Evolutionary conservation across 2,888 invertebrate genomes (phyloP).

Genomic region (Drosophila percnosoma): DNA sequence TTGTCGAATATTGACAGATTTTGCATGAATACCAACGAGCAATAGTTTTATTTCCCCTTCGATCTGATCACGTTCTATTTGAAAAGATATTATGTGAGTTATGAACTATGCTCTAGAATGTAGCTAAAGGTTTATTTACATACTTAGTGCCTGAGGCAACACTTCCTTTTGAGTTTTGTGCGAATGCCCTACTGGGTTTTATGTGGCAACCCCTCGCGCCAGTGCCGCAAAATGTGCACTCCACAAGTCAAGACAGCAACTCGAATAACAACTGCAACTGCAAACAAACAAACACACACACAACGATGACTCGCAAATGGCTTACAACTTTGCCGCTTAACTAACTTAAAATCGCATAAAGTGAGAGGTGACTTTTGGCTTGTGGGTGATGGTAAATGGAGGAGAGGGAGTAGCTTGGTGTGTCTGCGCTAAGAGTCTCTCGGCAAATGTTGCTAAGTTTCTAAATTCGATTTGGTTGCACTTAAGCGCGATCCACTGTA

Average conservation of each 20-base stretch:
- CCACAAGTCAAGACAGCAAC: slow-evolving; percentile 60
- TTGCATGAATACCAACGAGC: slow-evolving; percentile 4
- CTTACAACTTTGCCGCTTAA: slow-evolving; percentile 72
- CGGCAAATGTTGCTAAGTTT: slow-evolving; percentile 60
- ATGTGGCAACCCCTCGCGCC: slow-evolving; percentile 37
- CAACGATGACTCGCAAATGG: slow-evolving; percentile 58
- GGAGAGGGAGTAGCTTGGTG: background rate
- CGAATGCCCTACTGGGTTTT: slow-evolving; percentile 4
- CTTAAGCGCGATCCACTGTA: slow-evolving; percentile 55
- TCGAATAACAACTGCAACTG: slow-evolving; percentile 36
- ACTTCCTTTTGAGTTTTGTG: slow-evolving; percentile 16
- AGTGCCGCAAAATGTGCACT: slow-evolving; percentile 57
- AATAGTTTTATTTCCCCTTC: background rate
- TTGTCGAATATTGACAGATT: background rate
- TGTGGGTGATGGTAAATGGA: background rate
- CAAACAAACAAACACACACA: slow-evolving; percentile 31
- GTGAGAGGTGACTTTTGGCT: slow-evolving; percentile 50
- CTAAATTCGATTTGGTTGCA: slow-evolving; percentile 75
- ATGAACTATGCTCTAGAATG: background rate
- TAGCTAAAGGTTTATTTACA: background rate
- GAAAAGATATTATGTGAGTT: background rate
- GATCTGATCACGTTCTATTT: background rate
- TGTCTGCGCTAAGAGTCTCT: slow-evolving; percentile 25
- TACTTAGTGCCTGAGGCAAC: background rate
- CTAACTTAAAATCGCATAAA: slow-evolving; percentile 67